These are phyloP conservation scores for Nyctereutes procyonoides DNA, from an alignment of 2,113 vertebrate species.

Conservation along the genomic window DNA sequence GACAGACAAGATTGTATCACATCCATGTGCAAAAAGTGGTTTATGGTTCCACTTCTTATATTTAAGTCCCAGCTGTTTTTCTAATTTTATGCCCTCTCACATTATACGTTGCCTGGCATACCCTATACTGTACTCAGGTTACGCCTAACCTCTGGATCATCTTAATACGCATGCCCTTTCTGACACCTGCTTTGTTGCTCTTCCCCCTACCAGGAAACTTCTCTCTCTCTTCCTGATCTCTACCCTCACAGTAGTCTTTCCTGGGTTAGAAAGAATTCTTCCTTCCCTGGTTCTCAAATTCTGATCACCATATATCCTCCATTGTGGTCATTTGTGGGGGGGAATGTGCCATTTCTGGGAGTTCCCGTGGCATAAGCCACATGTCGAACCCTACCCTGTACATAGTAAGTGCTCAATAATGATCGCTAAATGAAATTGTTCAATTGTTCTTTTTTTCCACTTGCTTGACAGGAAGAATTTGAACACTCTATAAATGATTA, in stretches of 20 bases:
- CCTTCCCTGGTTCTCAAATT: background rate
- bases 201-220: background rate
- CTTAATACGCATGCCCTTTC: background rate
- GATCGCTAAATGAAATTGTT: background rate
- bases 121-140: background rate
- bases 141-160: background rate
- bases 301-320: background rate
- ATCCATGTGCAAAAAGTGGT: background rate
- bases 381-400: background rate
- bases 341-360: background rate
- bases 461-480: slow-evolving; percentile 83
- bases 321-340: background rate
- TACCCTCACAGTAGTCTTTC: background rate
- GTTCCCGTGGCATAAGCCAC: background rate
- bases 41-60: background rate
- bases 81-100: background rate
- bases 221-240: background rate
- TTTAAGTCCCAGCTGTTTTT: background rate
- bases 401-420: background rate
- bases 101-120: background rate
- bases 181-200: background rate
- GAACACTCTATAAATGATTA: slow-evolving; percentile 79
- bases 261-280: background rate
- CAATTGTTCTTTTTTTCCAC: slow-evolving; percentile 57
- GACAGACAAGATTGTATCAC: background rate